These are phyloP conservation scores for Cecropterus lyciades DNA, from an alignment of 1,140 invertebrate genomes.

Conservation along the genomic window DNA sequence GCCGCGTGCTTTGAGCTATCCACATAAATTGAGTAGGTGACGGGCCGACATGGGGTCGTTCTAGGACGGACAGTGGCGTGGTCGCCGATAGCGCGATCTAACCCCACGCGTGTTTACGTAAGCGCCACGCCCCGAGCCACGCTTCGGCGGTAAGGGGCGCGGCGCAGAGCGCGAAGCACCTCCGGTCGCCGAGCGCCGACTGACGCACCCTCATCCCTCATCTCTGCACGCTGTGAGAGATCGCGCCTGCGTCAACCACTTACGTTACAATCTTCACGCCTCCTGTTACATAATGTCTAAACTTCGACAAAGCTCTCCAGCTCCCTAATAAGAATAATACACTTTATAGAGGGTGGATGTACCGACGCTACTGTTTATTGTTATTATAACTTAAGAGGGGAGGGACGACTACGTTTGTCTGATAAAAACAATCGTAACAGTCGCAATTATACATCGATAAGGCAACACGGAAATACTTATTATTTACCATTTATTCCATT, in stretches of 20 bases:
- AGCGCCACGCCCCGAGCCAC: constrained; percentile 83
- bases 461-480: too few species aligned
- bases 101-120: constrained; percentile 80
- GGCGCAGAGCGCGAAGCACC: constrained; percentile 76
- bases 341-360: neutral
- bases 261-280: constrained; percentile 57
- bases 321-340: neutral
- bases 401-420: too few species aligned
- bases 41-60: constrained; percentile 76
- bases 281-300: constrained; percentile 72
- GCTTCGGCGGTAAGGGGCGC: constrained; percentile 78
- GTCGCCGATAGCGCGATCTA: constrained; percentile 59
- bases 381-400: too few species aligned
- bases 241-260: constrained; percentile 57
- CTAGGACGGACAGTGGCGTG: constrained; percentile 75
- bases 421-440: too few species aligned
- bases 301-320: constrained; percentile 50
- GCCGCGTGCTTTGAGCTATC: constrained; percentile 62
- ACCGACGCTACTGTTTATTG: too few species aligned
- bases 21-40: constrained; percentile 70
- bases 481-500: too few species aligned
- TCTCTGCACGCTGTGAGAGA: constrained; percentile 42
- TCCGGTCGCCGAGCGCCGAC: constrained; percentile 79
- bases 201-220: constrained; percentile 68
- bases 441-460: too few species aligned